Evolutionary conservation across 2,888 invertebrate species (phyloP), one percentile per base, ranked within the genome.

Genomic region (Apodemia mormo): DNA sequence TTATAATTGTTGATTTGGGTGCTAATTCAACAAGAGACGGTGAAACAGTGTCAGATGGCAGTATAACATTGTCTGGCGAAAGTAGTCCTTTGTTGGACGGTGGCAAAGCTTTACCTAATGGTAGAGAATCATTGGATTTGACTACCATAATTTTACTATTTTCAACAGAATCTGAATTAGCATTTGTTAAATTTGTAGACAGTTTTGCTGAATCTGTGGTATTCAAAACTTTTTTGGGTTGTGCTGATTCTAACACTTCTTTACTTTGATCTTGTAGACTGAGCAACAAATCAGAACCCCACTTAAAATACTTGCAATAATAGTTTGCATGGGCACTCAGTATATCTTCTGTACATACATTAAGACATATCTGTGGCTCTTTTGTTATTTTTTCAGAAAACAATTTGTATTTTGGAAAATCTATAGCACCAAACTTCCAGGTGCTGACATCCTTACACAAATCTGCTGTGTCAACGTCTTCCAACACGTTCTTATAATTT

Each of bases 271-370:
- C 73, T 22, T 68, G 58, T 66, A 75, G 73, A 43, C 56, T 70
- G 4, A 58, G 58, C 56, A 90, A 76, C 65, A 82, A 72, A 33
- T 83, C 82, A 22, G 76, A 75, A 14, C 90, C 90, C 87, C 86
- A 90, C 73, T 87, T 85, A 72, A 80, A 92, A 77, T 89, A 93
- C 78, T 89, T 92, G 76, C 92, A 93, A 71, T 78, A 89, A 71
- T 79, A 86, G 68, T 87, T 90, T 0, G 84, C 82, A 22, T 89
- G 85, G 9, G 78, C 79, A 72, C 81, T 82, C 0, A 77, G 29
- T 8, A 86, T 40, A 10, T 85, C 84, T 3, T 76, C 73, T 5
- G 83, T 82, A 78, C 92, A 93, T 4, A 88, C 78, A 74, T 81
- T 83, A n/a, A 82, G 77, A 73, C 92, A 92, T 22, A 74, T 76